Percentiles rank a stretch among this genome's conserved stretches.
Evolutionary conservation across 2,888 invertebrate genomes (phyloP).

Genomic region (Flexamia atlantica): DNA sequence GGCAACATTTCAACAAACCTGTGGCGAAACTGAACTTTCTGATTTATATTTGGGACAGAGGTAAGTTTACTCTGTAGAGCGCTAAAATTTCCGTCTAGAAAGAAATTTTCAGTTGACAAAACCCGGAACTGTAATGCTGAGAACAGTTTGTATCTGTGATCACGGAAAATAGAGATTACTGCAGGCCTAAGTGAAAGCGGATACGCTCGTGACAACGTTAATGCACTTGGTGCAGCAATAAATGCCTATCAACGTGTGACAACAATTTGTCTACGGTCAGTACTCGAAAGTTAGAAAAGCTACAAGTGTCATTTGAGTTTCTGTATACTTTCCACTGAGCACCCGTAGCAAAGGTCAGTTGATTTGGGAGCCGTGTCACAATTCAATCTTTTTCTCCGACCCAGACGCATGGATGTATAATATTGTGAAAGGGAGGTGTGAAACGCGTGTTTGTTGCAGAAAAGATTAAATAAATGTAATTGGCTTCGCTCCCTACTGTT

Average conservation of each 20-base stretch:
- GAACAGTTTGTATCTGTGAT: neutral
- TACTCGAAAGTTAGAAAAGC: no score
- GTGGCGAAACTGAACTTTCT: constrained; percentile 4
- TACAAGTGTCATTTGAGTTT: no score
- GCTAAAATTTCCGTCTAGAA: neutral
- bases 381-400: no score
- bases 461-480: no score
- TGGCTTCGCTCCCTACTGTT: no score
- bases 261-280: no score
- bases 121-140: neutral
- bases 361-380: no score
- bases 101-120: neutral
- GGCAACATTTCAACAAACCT: neutral
- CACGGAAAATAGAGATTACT: neutral
- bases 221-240: neutral
- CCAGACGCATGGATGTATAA: no score
- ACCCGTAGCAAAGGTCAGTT: no score
- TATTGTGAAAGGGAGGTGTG: no score
- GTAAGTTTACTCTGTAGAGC: neutral
- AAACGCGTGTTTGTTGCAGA: no score
- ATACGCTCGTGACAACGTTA: neutral
- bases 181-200: neutral
- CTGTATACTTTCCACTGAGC: no score
- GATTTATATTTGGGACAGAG: neutral
- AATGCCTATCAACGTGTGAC: neutral